Percentiles rank a stretch among this genome's conserved stretches.
Conservation (phyloP, 2,113 vertebrate genomes). For the Otus sunia region DNA sequence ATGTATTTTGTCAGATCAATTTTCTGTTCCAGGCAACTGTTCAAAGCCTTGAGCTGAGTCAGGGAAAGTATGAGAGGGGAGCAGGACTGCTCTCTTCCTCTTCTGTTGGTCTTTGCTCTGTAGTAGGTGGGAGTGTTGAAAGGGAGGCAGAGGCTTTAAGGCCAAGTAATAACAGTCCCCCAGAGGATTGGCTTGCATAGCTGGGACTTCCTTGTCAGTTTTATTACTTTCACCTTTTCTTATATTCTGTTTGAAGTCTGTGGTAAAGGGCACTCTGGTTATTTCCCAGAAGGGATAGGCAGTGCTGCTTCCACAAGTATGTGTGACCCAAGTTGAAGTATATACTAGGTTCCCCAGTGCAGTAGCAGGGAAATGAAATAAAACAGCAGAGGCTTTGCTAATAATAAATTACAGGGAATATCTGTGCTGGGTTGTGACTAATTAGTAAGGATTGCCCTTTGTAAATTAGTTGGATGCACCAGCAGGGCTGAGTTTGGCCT, state of each 20-base stretch:
- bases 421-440: not conserved
- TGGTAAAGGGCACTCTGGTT: not conserved
- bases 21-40: not conserved
- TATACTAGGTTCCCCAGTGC: not conserved
- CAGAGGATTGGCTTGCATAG: not conserved
- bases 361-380: not conserved
- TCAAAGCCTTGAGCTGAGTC: not conserved
- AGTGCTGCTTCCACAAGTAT: not conserved
- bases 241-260: not conserved
- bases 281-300: not conserved
- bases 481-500: not conserved
- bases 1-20: not conserved
- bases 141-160: not conserved
- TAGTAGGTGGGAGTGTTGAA: not conserved
- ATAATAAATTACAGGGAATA: not conserved
- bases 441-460: not conserved
- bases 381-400: not conserved
- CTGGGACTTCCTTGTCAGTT: not conserved
- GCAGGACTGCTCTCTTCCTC: not conserved
- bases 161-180: not conserved
- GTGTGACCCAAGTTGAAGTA: not conserved
- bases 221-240: not conserved
- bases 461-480: not conserved
- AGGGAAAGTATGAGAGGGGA: not conserved
- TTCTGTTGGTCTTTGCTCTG: not conserved